Percentiles rank a stretch among this genome's conserved stretches.
phyloP scores from a whole-genome alignment of 1,140 invertebrate species.

The Dinothrombium tinctorium region DNA sequence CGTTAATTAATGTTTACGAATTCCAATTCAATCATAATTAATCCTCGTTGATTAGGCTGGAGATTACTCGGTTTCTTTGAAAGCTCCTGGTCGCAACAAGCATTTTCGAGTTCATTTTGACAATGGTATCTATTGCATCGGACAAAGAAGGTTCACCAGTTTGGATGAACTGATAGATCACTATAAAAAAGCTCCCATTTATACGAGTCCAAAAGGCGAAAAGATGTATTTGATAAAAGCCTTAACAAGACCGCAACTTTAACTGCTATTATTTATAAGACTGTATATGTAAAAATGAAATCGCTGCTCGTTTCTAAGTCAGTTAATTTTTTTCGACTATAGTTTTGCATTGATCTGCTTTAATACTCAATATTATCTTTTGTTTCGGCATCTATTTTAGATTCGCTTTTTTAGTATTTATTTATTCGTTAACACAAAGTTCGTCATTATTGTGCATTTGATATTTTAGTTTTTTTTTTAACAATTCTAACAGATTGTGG shows the following conservation, averaged over 20 bases:
- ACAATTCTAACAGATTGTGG: no score
- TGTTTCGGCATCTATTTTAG: no score
- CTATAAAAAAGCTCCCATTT: constrained; percentile 94
- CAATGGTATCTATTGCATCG: constrained; percentile 79
- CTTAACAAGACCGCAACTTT: constrained; percentile 24
- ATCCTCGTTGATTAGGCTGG: constrained; percentile 46
- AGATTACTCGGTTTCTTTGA: constrained; percentile 92
- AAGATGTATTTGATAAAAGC: constrained; percentile 72
- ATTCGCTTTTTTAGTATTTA: no score
- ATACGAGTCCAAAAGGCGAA: constrained; percentile 82
- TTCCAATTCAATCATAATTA: constrained; percentile 3
- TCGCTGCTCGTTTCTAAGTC: no score
- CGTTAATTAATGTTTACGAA: constrained; percentile 3
- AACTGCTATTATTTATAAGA: no score
- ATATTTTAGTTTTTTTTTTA: no score
- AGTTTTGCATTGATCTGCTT: no score
- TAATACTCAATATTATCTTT: no score
- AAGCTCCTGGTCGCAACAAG: constrained; percentile 89
- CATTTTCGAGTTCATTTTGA: constrained; percentile 96
- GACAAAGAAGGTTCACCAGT: constrained; percentile 84
- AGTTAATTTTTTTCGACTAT: no score
- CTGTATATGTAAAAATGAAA: no score
- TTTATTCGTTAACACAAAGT: no score
- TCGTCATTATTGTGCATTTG: no score
- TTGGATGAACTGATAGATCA: constrained; percentile 91